Evolutionary conservation across 2,797 vertebrate genomes (phyloP), one percentile per base, ranked within the genome.

Genomic region (Adrianichthys oophorus): DNA sequence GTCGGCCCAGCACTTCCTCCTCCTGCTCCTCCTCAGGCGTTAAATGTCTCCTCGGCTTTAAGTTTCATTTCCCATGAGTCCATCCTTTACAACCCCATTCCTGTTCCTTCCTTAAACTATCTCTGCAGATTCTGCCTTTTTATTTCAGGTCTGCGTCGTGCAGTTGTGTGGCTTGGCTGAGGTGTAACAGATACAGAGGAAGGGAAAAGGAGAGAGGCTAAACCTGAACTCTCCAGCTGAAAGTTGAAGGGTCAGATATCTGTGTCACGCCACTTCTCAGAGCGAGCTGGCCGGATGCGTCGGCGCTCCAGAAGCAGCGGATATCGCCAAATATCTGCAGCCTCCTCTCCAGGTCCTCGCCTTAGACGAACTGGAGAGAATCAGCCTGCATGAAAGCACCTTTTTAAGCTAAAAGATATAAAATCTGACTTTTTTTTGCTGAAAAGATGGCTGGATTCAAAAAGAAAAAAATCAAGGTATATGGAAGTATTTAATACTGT

Each of bases 391-490:
- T 84, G 74, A 87, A 82, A 81, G 85, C 91, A 91, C 89, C 89
- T 90, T 91, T 91, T 88, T 87, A 82, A 86, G 85, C 82, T 87
- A 77, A 85, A 85, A 78, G 65, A 86, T 80, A 78, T 79, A 48
- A 85, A 83, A 83, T 80, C 59, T 26, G 59, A 70, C 6, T 26
- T 26, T 70, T 80, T 83, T 83, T 85, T 88, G 91, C 87, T 91
- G 82, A 90, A 92, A 92, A 91, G 90, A 92, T 90, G 86, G 78
- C 88, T 90, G 91, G 90, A 78, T 76, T 76, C 6, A 59, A 74
- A 65, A 17, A 45, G 50, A 55, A 55, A 68, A 43, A 43, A 60
- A 51, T 53, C 41, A 67, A 76, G 55, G 73, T 74, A 45, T 57
- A 47, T 57, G 59, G 56, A 70, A 82, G 81, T 85, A 80, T 86